phyloP scores from a whole-genome alignment of 2,888 invertebrate genomes.

The Muschampia plurimacula region DNA sequence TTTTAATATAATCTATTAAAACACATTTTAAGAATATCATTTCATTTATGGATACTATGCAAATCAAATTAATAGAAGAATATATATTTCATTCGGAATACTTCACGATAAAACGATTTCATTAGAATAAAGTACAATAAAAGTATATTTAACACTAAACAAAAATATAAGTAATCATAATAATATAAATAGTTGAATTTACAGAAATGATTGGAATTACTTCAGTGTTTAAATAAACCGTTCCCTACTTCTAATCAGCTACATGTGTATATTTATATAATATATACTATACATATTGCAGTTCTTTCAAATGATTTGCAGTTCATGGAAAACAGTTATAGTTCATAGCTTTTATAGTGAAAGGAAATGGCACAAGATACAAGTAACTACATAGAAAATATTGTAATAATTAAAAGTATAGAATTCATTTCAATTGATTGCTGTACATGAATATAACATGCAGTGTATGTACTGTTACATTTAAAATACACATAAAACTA shows the following conservation, averaged over 20 bases:
- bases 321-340: slow-evolving; percentile 26
- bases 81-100: slow-evolving; percentile 50
- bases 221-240: slow-evolving; percentile 46
- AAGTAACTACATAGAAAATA: slow-evolving; percentile 20
- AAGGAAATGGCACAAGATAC: slow-evolving; percentile 41
- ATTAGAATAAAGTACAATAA: slow-evolving; percentile 50
- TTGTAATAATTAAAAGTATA: slow-evolving; percentile 4
- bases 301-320: slow-evolving; percentile 43
- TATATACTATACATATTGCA: slow-evolving; percentile 43
- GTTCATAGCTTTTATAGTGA: slow-evolving; percentile 19
- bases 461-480: slow-evolving; percentile 5
- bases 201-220: slow-evolving; percentile 49
- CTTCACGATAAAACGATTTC: slow-evolving; percentile 51
- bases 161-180: slow-evolving; percentile 50
- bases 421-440: slow-evolving; percentile 1
- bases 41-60: slow-evolving; percentile 36
- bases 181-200: slow-evolving; percentile 48
- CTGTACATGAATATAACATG: neutral
- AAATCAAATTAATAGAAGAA: slow-evolving; percentile 51
- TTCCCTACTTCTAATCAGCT: slow-evolving; percentile 48
- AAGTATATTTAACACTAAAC: slow-evolving; percentile 53
- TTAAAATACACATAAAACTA: slow-evolving; percentile 6
- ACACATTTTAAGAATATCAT: slow-evolving; percentile 29
- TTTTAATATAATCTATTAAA: slow-evolving; percentile 39
- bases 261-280: slow-evolving; percentile 19